A percentile compares a stretch with the other conserved stretches of the same genome.
Evolutionary conservation across 2,113 vertebrate species (phyloP).

Genomic region (Melanerpes formicivorus): DNA sequence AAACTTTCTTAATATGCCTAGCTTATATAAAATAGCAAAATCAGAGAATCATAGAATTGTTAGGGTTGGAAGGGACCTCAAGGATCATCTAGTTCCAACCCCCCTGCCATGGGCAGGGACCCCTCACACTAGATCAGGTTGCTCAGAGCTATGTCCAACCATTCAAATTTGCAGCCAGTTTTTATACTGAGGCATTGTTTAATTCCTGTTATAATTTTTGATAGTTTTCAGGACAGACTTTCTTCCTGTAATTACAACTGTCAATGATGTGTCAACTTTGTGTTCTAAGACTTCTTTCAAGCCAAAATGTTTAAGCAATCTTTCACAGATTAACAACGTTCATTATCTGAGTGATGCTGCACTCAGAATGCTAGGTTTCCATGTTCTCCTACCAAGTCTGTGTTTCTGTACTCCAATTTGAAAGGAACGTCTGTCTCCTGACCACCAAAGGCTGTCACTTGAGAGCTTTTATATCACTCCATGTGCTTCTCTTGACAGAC

Average conservation of each 20-base stretch:
- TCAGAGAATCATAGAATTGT: not conserved
- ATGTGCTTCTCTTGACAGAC: not conserved
- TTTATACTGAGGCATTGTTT: not conserved
- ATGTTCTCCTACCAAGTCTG: not conserved
- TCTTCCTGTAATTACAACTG: not conserved
- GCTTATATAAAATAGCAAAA: not conserved
- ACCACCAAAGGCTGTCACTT: constrained; percentile 35
- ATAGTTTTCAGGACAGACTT: not conserved
- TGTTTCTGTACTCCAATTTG: not conserved
- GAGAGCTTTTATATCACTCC: not conserved
- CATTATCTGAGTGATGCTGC: no score
- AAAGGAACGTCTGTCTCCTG: constrained; percentile 9
- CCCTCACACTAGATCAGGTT: no score
- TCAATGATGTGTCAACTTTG: not conserved
- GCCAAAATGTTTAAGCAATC: not conserved
- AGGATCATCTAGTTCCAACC: no score
- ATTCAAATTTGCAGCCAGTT: not conserved
- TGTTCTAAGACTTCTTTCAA: not conserved
- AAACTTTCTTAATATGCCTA: not conserved
- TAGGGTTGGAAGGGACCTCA: no score
- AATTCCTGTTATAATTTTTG: not conserved
- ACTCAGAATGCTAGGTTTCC: not conserved
- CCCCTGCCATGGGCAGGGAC: no score
- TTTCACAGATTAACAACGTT: not conserved
- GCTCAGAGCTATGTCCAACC: no score